Base-by-base conservation (phyloP, 1,140 invertebrate genomes). In the Pygmarrhopalites habei region DNA sequence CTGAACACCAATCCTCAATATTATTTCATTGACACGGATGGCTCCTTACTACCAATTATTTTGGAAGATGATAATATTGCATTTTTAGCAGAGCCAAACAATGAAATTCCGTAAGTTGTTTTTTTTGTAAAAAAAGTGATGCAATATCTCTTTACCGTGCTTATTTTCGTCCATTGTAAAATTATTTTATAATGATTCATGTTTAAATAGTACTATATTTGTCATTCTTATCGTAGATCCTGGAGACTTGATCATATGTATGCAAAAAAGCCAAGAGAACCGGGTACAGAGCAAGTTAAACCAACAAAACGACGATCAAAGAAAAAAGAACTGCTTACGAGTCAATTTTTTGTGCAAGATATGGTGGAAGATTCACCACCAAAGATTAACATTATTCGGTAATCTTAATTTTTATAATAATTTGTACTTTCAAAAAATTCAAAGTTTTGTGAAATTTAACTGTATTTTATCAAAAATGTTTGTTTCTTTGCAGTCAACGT, bases 381-480 rank as follows among this genome's bases (percentile, higher is more conserved):
- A 17, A 67, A 64, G 49, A 63, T 67, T 12, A 67, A 67, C 32
- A 67, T 67, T 35, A 67, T 67, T 1, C 29, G 66, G 66, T 67
- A 67, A 17, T 29, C 19, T 32, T 41, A 14, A 32, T 17, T 39
- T 32, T 21, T 12, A 49, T 17, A 49, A 49, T 12, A 41, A 12
- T 41, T 49, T 14, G 14, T 49, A 49, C 7, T 21, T 10, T 41
- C 41, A n/a, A 43, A 41, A 10, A 39, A 39, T 21, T 5, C 5
- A 43, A 39, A 23, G 28, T 14, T 55, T 25, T 28, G 52, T 28
- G 7, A 28, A 30, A 30, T n/a, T 10, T 55, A 14, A 23, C 47
- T 49, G 21, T 49, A 23, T 49, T 17, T 12, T 19, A 23, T 15
- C 7, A 14, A 23, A 53, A 19, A 23, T 53, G 15, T 25, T 19